A percentile compares a stretch with the other conserved stretches of the same genome.
Evolutionary conservation across 1,140 invertebrate species (phyloP).

Genomic region (Drosophila auraria): DNA sequence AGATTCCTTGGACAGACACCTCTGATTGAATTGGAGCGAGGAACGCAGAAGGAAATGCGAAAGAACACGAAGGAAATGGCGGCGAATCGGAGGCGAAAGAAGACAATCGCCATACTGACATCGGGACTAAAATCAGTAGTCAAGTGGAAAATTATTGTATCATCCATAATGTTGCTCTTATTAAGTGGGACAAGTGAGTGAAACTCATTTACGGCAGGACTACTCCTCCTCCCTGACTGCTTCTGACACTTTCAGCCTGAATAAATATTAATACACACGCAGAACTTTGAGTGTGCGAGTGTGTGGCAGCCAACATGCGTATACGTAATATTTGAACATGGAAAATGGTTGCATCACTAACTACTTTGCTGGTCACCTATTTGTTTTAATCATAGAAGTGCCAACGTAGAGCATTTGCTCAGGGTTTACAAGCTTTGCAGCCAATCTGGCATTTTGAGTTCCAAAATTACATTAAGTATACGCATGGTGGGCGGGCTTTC

Average conservation of each 20-base stretch:
- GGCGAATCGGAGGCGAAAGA: slow-evolving; percentile 48
- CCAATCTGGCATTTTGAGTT: background rate
- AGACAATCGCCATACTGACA: slow-evolving; percentile 54
- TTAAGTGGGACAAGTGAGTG: slow-evolving; percentile 82
- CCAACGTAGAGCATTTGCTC: background rate
- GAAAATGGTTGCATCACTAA: slow-evolving; percentile 1
- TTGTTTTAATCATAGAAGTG: slow-evolving; percentile 5
- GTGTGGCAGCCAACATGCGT: slow-evolving; percentile 16
- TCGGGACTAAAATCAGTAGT: slow-evolving; percentile 78
- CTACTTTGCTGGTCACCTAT: slow-evolving; percentile 6
- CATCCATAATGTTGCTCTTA: slow-evolving; percentile 81
- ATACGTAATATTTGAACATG: slow-evolving; percentile 38
- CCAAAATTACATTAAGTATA: slow-evolving; percentile 3
- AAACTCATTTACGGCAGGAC: slow-evolving; percentile 40
- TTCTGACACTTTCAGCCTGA: slow-evolving; percentile 34
- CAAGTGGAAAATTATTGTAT: slow-evolving; percentile 85
- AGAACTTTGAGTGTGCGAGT: background rate
- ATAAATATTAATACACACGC: slow-evolving; percentile 13
- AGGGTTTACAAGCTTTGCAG: background rate
- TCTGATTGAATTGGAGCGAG: slow-evolving; percentile 34
- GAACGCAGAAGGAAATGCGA: slow-evolving; percentile 15
- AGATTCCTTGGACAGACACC: slow-evolving; percentile 33
- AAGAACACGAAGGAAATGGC: slow-evolving; percentile 43
- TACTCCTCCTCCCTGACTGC: background rate
- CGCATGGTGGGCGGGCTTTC: background rate